Evolutionary conservation across 2,888 invertebrate species (phyloP).

Genomic region (Schrankia costaestrigalis): DNA sequence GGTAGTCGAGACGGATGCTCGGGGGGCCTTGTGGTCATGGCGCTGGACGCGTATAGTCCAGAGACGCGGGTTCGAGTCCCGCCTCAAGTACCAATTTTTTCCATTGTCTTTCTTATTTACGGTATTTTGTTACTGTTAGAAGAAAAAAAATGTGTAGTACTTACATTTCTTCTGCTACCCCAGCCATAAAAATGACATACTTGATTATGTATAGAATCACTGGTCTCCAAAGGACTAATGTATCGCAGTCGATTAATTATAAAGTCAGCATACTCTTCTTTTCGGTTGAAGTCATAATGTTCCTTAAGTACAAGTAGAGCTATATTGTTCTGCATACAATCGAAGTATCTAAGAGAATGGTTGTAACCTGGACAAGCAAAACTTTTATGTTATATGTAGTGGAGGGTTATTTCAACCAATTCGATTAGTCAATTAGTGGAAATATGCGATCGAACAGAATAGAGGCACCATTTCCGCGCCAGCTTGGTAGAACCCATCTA

Average conservation of each 20-base stretch:
- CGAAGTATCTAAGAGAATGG: conserved; percentile 43
- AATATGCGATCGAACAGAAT: no score
- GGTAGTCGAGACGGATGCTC: no score
- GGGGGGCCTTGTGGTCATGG: no score
- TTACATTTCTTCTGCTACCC: conserved; percentile 68
- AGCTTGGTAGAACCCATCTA: no score
- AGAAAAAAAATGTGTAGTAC: conserved; percentile 24
- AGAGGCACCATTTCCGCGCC: no score
- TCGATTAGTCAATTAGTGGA: no score
- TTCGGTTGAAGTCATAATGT: conserved; percentile 51
- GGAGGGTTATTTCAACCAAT: no score
- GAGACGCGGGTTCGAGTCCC: no score
- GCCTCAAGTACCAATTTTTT: neutral
- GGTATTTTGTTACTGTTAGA: neutral
- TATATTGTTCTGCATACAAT: conserved; percentile 54
- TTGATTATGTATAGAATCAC: conserved; percentile 24
- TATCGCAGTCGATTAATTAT: conserved; percentile 60
- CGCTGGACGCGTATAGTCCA: no score
- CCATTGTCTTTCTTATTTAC: neutral
- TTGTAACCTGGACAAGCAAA: conserved; percentile 58
- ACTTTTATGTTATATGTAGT: no score
- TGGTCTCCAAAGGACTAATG: conserved; percentile 30
- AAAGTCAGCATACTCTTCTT: conserved; percentile 46
- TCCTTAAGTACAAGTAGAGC: conserved; percentile 53
- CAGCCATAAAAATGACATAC: conserved; percentile 57